phyloP scores from a whole-genome alignment of 1,140 invertebrate genomes.

The Drosophila bifasciata region DNA sequence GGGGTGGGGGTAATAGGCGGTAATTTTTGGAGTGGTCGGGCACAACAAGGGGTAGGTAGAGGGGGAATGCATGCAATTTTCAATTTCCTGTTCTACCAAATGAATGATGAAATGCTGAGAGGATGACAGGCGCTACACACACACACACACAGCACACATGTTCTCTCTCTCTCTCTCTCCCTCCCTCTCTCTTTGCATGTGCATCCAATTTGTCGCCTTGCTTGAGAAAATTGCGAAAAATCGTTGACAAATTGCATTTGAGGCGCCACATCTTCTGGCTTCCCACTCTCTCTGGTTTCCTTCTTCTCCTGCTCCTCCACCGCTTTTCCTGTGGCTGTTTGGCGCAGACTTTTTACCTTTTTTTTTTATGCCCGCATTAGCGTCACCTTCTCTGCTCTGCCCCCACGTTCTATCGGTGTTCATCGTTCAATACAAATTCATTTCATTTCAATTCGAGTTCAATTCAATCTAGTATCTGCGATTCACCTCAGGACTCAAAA shows the following conservation, averaged over 20 bases:
- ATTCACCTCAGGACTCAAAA: slow-evolving; percentile 60
- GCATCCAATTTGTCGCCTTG: slow-evolving; percentile 67
- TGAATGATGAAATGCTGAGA: slow-evolving; percentile 49
- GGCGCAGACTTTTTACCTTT: slow-evolving; percentile 58
- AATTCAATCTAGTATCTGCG: slow-evolving; percentile 27
- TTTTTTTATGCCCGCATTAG: slow-evolving; percentile 49
- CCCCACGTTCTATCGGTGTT: slow-evolving; percentile 35
- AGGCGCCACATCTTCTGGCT: slow-evolving; percentile 8
- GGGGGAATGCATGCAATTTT: slow-evolving; percentile 50
- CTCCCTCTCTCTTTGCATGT: slow-evolving; percentile 4
- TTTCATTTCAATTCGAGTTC: slow-evolving; percentile 48
- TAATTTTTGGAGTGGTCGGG: too few relatives aligned
- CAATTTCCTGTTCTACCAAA: slow-evolving; percentile 62
- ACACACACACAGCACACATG: slow-evolving; percentile 2
- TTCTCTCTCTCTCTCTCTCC: neutral
- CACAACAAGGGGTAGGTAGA: too few relatives aligned
- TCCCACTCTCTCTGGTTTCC: neutral
- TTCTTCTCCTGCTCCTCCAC: too few relatives aligned
- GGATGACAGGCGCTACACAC: slow-evolving; percentile 15
- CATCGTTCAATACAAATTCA: slow-evolving; percentile 72
- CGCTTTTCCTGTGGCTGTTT: neutral
- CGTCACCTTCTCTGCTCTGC: neutral
- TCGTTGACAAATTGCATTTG: slow-evolving; percentile 80
- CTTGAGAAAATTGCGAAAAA: slow-evolving; percentile 71
- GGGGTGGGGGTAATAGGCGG: too few relatives aligned